Conservation (phyloP, 2,113 vertebrate species). For the Coturnix japonica region DNA sequence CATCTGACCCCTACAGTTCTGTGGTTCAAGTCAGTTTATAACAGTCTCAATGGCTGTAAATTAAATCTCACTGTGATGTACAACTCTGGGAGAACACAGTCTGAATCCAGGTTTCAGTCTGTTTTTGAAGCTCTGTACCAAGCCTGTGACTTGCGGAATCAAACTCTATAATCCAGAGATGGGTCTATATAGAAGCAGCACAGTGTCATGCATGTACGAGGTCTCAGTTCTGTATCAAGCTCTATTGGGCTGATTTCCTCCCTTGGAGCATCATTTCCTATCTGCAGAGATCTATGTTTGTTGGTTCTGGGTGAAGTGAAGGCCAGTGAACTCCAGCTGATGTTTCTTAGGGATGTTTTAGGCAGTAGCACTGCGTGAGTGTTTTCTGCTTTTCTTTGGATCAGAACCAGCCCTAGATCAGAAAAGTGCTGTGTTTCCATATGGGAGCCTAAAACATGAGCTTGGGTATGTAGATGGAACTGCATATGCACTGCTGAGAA, state of each 20-base stretch:
- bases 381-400: background rate
- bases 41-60: background rate
- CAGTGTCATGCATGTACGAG: rapidly evolving
- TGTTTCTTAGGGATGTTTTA: background rate
- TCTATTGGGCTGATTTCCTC: background rate
- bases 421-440: rapidly evolving
- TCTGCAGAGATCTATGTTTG: rapidly evolving
- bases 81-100: background rate
- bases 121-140: background rate
- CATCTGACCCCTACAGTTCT: too few relatives aligned
- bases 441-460: background rate
- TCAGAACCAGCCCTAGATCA: background rate
- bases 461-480: background rate
- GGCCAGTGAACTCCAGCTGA: rapidly evolving
- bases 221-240: background rate
- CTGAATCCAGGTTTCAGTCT: background rate
- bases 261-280: background rate
- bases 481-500: background rate
- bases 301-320: background rate
- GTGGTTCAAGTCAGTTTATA: background rate
- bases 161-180: too few relatives aligned
- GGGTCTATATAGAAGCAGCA: too few relatives aligned
- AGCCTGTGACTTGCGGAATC: too few relatives aligned
- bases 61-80: rapidly evolving
- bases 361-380: background rate